Evolutionary conservation across 2,888 invertebrate species (phyloP), one percentile per base, ranked within the genome.

Genomic region (Nemotelus pantherinus): DNA sequence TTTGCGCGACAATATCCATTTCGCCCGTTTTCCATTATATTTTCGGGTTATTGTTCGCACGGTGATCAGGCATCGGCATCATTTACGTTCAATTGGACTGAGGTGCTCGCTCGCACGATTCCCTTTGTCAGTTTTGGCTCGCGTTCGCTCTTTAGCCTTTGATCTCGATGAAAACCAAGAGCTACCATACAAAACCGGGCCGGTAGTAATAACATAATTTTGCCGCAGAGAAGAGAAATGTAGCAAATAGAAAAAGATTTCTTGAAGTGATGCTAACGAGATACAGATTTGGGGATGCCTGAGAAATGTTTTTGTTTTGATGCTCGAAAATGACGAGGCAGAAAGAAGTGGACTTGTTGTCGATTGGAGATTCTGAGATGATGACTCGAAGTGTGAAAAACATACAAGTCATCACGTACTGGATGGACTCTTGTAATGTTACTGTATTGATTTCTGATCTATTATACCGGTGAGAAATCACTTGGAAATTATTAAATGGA

Each of bases 231-330:
- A 63, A 63, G 63, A 39, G 43, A 63, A 41, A 63, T 63, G 63
- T 43, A 39, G 43, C 39, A 43, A 65, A 44, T 44, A 65, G 25
- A 44, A 45, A 45, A 72, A 72, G 41, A 45, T 72, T 58, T 72
- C 45, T 72, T 58, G 57, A 72, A 58, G 72, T 47, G 57, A 71
- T 72, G 58, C 72, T 72, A 72, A 72, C 72, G 72, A 72, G 72
- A 72, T 72, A 72, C 55, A 71, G 72, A 71, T 57, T 71, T 71
- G 58, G 58, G 68, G 41, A 50, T 68, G 68, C 6, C 68, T 68
- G 50, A 50, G 68, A 68, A 68, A 47, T 68, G 44, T 50, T 50
- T 50, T 68, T 45, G 44, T 68, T 10, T 2, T 67, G 6, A 25
- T 67, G 47, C 39, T 48, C 50, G 47, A 67, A 67, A 67, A 45